Evolutionary conservation across 2,113 vertebrate species (phyloP), one percentile per base, ranked within the genome.

Genomic region (Casuarius casuarius): DNA sequence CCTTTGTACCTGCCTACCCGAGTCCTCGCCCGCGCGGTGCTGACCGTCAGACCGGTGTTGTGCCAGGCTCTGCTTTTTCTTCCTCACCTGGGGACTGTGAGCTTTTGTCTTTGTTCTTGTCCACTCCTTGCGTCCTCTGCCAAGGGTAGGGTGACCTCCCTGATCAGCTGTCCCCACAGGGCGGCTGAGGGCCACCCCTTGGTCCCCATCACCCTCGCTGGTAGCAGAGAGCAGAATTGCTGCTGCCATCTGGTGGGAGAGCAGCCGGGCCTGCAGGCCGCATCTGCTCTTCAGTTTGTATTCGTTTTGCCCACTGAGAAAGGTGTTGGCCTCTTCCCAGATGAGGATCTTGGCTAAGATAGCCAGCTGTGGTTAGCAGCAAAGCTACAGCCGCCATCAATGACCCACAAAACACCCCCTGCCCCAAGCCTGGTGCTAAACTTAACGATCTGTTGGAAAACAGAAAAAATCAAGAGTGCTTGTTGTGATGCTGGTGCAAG

Each of bases 231-330:
- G 76, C 40, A 31, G 63, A 51, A 15, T 18, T 54, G 73, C 31
- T 97, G 95, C 97, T 97, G 97, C 97, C 97, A 95, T 51, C 97
- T 97, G 92, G 51, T 94, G 97, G 98, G 87, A 67, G 17, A 52
- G 12, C 46, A 28, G 80, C 80, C 46, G 1, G 54, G 42, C 26
- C 63, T 77, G 21, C 56, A 4, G 3, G 31, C 82, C 28, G 16
- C 29, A 4, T 16, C 73, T 3, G 22, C 40, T 68, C 12, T 46
- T 7, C 31, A 1, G 10, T 6, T 28, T 1, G 18, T 7, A 0
- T 20, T 52, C 31, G 0, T 38, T 54, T 21, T 5, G 3, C 65
- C 35, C 38, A 18, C 67, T 10, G 29, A 3, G 12, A 17, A 5
- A 28, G 18, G 29, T 6, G 56, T 59, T 18, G 25, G n/a, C n/a